Base-by-base conservation (phyloP, 2,797 vertebrate genomes). In the Malurus leucopterus region DNA sequence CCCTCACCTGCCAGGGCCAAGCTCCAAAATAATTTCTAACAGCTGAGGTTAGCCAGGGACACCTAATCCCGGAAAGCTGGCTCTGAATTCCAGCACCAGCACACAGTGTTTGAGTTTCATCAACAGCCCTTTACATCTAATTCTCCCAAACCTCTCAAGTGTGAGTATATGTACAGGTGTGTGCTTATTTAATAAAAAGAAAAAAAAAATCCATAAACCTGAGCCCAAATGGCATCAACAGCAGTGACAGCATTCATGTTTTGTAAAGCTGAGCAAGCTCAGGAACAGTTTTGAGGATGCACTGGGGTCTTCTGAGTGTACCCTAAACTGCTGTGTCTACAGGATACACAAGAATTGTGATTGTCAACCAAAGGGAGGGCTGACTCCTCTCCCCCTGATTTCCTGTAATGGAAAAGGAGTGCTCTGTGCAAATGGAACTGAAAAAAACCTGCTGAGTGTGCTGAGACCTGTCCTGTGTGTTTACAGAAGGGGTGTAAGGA, bases 1-100 rank as follows among this genome's bases (percentile, higher is more conserved):
- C 58, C 54, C 43, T 91, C 87, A 92, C 82, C 96, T 96, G 92
- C 57, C 77, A 91, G 34, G 80, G 92, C 81, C 90, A 86, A 91
- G 77, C 57, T 91, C 78, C 88, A 90, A 87, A 70, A 53, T 95
- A 93, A 95, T 95, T 90, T 87, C 74, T 71, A 95, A 88, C 95
- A 90, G 91, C 78, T 95, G 92, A 94, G 91, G 91, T 94, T 91
- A 96, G 74, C 55, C 11, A 24, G 91, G 86, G 85, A 57, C 91
- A 90, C 64, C 73, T 95, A 93, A 96, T 96, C 88, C 91, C 43
- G 0, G 71, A 93, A 96, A 95, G 65, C 76, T 82, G 89, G 34
- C 83, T 84, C 82, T 86, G 65, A 90, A 88, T 94, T 93, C 89
- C 82, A 89, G 85, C 69, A 88, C 50, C 72, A 73, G 43, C 38